These are phyloP conservation scores for Cyclargus thomasi DNA, from an alignment of 1,140 invertebrate genomes.

Conservation along the genomic window DNA sequence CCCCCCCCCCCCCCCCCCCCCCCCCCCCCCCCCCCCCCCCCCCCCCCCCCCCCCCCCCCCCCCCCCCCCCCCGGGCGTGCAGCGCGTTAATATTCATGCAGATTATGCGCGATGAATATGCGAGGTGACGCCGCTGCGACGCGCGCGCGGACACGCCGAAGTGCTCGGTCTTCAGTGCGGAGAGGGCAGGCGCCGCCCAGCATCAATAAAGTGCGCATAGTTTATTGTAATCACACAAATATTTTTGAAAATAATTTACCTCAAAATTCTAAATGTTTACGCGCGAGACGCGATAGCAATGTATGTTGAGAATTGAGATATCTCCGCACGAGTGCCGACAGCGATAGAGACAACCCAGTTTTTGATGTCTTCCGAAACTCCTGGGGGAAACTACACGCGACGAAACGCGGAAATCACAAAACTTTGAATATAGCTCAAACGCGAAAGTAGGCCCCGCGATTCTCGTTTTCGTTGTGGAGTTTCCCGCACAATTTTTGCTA, in stretches of 20 bases:
- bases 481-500: neutral
- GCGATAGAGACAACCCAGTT: neutral
- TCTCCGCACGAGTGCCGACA: neutral
- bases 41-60: too few species aligned
- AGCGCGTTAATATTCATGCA: conserved; percentile 10
- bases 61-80: too few species aligned
- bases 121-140: neutral
- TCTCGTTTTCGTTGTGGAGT: neutral
- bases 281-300: too few species aligned
- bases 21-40: too few species aligned
- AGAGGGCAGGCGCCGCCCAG: neutral
- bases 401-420: neutral
- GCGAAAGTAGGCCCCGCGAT: neutral
- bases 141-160: neutral
- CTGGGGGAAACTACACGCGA: neutral
- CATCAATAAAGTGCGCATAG: too few species aligned
- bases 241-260: too few species aligned
- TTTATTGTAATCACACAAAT: too few species aligned
- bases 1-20: too few species aligned
- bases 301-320: neutral
- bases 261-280: too few species aligned
- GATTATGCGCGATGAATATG: conserved; percentile 14
- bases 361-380: neutral
- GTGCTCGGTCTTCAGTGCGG: neutral
- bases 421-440: neutral